Percentiles rank a stretch among this genome's conserved stretches.
phyloP scores from a whole-genome alignment of 1,140 invertebrate species.

The Alviniconcha marisindica region DNA sequence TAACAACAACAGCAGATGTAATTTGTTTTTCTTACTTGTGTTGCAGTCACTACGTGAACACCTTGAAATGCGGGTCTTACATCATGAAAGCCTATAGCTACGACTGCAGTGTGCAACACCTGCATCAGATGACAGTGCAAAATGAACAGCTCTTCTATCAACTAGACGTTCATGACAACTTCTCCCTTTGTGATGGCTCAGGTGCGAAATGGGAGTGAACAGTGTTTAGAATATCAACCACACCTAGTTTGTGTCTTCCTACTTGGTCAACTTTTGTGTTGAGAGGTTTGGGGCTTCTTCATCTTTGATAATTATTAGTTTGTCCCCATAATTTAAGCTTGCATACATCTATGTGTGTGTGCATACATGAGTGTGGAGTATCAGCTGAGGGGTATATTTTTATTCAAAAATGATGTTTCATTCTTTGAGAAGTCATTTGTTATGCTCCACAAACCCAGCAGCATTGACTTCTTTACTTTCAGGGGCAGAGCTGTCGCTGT shows the following conservation, averaged over 20 bases:
- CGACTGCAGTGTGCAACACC: background rate
- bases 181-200: background rate
- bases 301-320: too few relatives aligned
- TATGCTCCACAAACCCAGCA: background rate
- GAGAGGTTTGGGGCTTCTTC: too few relatives aligned
- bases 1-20: too few relatives aligned
- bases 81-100: background rate
- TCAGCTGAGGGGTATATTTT: background rate
- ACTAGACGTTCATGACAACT: constrained; percentile 10
- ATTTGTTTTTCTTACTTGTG: background rate
- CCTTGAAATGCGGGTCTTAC: background rate
- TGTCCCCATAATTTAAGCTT: background rate
- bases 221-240: background rate
- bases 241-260: background rate
- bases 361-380: background rate
- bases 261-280: too few relatives aligned
- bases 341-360: background rate
- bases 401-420: background rate
- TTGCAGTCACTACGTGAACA: constrained; percentile 9
- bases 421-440: background rate
- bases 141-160: background rate
- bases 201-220: too few relatives aligned
- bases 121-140: background rate
- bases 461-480: background rate
- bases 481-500: background rate